phyloP scores from a whole-genome alignment of 2,888 invertebrate species.

The Archips crataeganus region DNA sequence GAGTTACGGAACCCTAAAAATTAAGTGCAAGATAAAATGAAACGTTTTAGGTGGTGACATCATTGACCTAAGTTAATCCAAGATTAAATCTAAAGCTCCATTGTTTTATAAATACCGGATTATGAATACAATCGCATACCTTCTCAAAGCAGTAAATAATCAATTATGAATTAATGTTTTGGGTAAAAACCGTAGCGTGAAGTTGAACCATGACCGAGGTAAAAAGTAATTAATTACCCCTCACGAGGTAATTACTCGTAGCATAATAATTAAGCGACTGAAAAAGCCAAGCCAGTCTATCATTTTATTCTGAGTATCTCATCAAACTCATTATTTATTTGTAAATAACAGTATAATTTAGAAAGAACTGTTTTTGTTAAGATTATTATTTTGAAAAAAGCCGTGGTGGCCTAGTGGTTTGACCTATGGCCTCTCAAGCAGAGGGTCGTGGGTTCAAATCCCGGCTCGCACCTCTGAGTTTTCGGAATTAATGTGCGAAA shows the following conservation, averaged over 20 bases:
- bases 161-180: constrained; percentile 38
- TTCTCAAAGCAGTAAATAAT: constrained; percentile 31
- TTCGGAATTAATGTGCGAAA: no score
- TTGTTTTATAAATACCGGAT: constrained; percentile 9
- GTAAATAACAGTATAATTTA: no score
- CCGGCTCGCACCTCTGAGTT: no score
- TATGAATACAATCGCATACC: constrained; percentile 17
- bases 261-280: background rate
- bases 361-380: no score
- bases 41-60: background rate
- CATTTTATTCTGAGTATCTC: background rate
- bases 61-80: background rate
- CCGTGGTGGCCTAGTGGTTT: no score
- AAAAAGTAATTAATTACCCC: constrained; percentile 11
- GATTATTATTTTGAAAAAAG: no score
- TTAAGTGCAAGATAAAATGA: background rate
- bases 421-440: no score
- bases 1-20: no score
- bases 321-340: no score
- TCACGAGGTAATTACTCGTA: background rate
- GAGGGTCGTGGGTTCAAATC: no score
- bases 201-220: background rate
- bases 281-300: background rate
- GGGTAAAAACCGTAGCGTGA: constrained; percentile 30
- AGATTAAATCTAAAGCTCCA: background rate